Conservation (phyloP, 2,888 invertebrate species). For the Torymus aiolomorphi region DNA sequence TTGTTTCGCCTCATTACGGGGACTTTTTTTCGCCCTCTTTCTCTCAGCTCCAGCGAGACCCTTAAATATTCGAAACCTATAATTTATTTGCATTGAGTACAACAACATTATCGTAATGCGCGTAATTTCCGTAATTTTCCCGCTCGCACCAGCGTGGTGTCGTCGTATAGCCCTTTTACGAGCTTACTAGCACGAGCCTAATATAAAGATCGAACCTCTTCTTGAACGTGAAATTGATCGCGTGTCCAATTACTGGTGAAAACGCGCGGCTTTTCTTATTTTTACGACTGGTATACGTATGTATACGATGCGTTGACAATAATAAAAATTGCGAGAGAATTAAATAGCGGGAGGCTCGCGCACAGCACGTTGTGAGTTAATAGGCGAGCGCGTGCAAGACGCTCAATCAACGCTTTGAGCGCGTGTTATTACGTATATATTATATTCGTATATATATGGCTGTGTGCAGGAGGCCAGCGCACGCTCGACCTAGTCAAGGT, state of each 20-base stretch:
- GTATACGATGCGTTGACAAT: not conserved
- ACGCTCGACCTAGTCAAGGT: constrained; percentile 75
- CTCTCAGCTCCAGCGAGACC: not conserved
- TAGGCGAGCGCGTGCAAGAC: constrained; percentile 45
- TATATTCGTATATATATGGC: not conserved
- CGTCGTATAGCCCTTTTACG: not conserved
- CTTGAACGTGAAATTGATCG: constrained; percentile 6
- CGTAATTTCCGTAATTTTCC: constrained; percentile 43
- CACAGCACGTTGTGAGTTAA: constrained; percentile 21
- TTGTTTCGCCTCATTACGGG: constrained; percentile 36
- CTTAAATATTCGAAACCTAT: constrained; percentile 35
- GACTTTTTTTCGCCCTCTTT: constrained; percentile 4
- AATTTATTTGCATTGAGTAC: constrained; percentile 37
- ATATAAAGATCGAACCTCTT: not conserved
- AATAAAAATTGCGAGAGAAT: not conserved
- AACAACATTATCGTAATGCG: not conserved
- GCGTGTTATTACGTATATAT: constrained; percentile 25
- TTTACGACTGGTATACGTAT: not conserved
- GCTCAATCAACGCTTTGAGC: constrained; percentile 64
- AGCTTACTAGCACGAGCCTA: no score
- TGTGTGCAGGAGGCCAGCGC: constrained; percentile 61
- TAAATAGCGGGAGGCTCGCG: constrained; percentile 10
- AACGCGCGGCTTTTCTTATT: no score
- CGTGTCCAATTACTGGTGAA: not conserved
- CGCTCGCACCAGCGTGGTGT: not conserved